Evolutionary conservation across 2,888 invertebrate genomes (phyloP), one percentile per base, ranked within the genome.

Genomic region (Drosophila niveifrons): DNA sequence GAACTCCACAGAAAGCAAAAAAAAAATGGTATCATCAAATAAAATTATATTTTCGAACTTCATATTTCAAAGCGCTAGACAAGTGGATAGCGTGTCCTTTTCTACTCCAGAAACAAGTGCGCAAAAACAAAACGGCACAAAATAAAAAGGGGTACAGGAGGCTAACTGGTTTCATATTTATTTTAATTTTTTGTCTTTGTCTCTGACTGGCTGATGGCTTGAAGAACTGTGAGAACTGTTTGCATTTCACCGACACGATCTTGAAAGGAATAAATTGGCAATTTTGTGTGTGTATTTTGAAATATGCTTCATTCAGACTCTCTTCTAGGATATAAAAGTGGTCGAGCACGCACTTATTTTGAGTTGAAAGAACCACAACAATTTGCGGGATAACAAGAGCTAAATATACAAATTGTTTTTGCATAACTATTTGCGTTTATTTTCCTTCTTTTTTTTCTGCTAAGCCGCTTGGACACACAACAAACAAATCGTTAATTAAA

Each of bases 1-100:
- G 23, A 23, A 23, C 23, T 23, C 23, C 23, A 23, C 23, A 23
- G 36, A 36, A 36, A 4, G 3, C 1, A 36, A 62, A 51, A 51
- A 67, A 64, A 72, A 63, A 51, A 62, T 58, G 43, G 76, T 72
- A 76, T 76, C 68, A 77, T 77, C 77, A 80, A 82, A 82, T 79
- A 72, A 88, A 87, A 87, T 87, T 87, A 87, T 85, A 68, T 80
- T 87, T 89, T 89, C 82, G 85, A 85, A 87, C 88, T 85, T 89
- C 86, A 89, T 88, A 87, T 89, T 87, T 85, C 89, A 89, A 66
- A 72, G 70, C 70, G 55, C 61, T 41, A 70, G 82, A 78, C 82
- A 83, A 82, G 87, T 81, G 83, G 70, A 78, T 86, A 69, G 82
- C 88, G 85, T 87, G 82, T 83, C 75, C 70, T 80, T 56, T 67